Percentiles rank a stretch among this genome's conserved stretches.
phyloP scores from a whole-genome alignment of 2,113 vertebrate species.

The Dromas ardeola region DNA sequence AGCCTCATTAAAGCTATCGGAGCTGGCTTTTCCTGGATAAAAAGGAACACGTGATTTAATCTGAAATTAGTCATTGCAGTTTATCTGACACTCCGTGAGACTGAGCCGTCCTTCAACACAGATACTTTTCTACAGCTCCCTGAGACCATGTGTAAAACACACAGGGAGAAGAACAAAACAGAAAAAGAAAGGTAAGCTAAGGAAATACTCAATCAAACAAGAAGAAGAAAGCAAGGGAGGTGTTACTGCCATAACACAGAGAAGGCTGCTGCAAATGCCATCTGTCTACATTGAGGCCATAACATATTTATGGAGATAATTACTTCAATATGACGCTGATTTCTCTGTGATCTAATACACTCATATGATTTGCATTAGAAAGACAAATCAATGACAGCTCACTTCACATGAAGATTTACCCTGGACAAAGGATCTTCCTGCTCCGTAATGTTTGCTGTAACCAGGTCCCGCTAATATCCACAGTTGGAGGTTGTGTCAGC shows the following conservation, averaged over 20 bases:
- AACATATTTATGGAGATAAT: not conserved
- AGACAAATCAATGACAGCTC: not conserved
- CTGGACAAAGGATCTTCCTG: not conserved
- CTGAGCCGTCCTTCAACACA: not conserved
- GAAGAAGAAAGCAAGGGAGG: not conserved
- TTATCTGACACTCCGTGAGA: not conserved
- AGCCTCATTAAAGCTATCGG: not conserved
- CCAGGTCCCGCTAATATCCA: not conserved
- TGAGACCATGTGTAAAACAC: not conserved
- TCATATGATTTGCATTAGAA: not conserved
- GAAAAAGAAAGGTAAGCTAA: not conserved
- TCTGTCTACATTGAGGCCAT: not conserved
- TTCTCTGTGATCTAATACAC: not conserved
- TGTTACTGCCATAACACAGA: not conserved
- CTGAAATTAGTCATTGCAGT: not conserved
- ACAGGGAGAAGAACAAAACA: not conserved
- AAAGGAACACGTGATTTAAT: not conserved
- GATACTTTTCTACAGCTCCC: not conserved
- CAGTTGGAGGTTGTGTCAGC: not conserved
- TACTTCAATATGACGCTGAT: not conserved
- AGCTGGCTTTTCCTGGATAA: not conserved
- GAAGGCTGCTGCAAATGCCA: not conserved
- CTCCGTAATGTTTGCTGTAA: not conserved
- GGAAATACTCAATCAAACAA: not conserved
- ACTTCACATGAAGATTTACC: not conserved